Evolutionary conservation across 2,113 vertebrate species (phyloP), one percentile per base, ranked within the genome.

Genomic region (Cephalopholis sonnerati): DNA sequence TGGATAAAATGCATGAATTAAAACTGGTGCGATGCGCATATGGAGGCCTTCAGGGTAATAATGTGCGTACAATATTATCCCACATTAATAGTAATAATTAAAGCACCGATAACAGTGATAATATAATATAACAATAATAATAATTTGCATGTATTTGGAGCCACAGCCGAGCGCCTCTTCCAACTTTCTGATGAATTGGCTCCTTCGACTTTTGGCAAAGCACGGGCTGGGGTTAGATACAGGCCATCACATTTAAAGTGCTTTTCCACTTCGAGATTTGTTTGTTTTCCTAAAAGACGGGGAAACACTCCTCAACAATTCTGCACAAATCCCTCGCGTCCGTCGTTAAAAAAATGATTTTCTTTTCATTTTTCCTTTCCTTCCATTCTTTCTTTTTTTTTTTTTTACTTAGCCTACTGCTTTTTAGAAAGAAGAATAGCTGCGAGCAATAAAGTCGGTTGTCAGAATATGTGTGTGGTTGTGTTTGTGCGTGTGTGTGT

Each of bases 361-460:
- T 91, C 83, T 90, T 94, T 94, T 94, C 82, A 93, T 90, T 94
- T 93, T 90, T 86, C 75, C 83, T 82, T 91, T 93, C 78, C 90
- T 88, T 91, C 88, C 73, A 78, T 81, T 83, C 68, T 70, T 66
- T 79, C 51, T 70, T 46, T 79, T 63, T 62, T 86, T 78, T 81
- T 87, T 82, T 81, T 69, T 44, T 58, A 79, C 75, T 88, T 85
- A 78, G 72, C 70, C 70, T 76, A 69, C 88, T 91, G 82, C 87
- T 92, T 90, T 92, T 93, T 87, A 89, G 83, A 92, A 86, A 91
- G 82, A 87, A 89, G 92, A 93, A 94, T 95, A 84, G 93, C 94
- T 95, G 83, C 90, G 25, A 95, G 95, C 94, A 65, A 79, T 86
- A 68, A 88, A 87, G 90, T 90, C 91, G 85, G 86, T 87, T 92